A percentile compares a stretch with the other conserved stretches of the same genome.
phyloP scores from a whole-genome alignment of 2,888 invertebrate genomes.

The Eristalis tenax region DNA sequence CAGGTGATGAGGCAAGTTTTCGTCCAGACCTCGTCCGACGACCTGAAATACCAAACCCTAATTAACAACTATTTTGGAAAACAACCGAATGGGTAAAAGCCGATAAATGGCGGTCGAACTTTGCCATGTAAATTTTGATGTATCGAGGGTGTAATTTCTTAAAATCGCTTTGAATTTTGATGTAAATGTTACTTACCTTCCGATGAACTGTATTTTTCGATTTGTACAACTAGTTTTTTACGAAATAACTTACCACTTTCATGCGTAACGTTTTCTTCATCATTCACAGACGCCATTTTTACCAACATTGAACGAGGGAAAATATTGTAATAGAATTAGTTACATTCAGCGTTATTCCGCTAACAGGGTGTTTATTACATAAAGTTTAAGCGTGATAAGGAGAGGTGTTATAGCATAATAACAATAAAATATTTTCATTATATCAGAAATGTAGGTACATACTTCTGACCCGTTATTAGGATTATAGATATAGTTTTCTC shows the following conservation, averaged over 20 bases:
- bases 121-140: not conserved
- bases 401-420: no score
- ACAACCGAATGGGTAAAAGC: slow-evolving; percentile 23
- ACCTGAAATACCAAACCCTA: slow-evolving; percentile 77
- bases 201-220: slow-evolving; percentile 32
- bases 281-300: slow-evolving; percentile 80
- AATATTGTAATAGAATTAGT: slow-evolving; percentile 36
- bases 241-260: slow-evolving; percentile 77
- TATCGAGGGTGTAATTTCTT: not conserved
- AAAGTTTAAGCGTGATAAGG: no score
- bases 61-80: not conserved
- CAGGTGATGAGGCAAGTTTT: slow-evolving; percentile 76
- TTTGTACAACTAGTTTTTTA: slow-evolving; percentile 49
- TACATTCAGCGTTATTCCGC: slow-evolving; percentile 11
- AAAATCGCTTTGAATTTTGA: not conserved
- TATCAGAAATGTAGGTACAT: no score
- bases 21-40: slow-evolving; percentile 84
- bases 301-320: slow-evolving; percentile 23
- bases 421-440: no score
- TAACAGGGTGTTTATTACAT: not conserved
- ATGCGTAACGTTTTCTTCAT: slow-evolving; percentile 79
- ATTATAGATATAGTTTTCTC: no score
- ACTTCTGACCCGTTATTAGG: no score
- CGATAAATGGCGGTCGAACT: slow-evolving; percentile 56
- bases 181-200: slow-evolving; percentile 20